Evolutionary conservation across 2,113 vertebrate species (phyloP), one percentile per base, ranked within the genome.

Genomic region (Pelecanoides urinatrix): DNA sequence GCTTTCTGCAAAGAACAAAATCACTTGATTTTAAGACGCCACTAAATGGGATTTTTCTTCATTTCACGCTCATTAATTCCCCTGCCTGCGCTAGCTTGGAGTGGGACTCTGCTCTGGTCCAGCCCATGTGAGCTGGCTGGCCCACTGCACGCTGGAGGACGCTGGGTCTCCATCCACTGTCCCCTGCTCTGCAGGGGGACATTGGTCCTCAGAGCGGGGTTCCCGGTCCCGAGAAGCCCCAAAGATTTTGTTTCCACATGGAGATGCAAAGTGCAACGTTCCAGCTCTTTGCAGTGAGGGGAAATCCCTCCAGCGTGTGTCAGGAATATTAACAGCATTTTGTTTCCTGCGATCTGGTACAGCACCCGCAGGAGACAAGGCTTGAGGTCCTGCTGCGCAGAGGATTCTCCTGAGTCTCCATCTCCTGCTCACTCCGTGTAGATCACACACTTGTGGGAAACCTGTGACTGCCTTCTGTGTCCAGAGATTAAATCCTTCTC

Each of bases 1-100:
- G 93, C 90, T 82, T 44, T 63, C 32, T 1, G 3, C 75, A 58
- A 58, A 79, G 85, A 70, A 42, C 55, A 70, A 30, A 92, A 65
- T 20, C 62, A 13, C 55, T 63, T 30, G 58, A 11, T 68, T 76
- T 86, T n/a, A 50, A 83, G 82, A 65, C 2, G 0, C 11, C 0
- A 0, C 36, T 55, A 70, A 94, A 93, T 76, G 75, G 59, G 75
- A 70, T 94, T 90, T 90, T 61, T 70, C 71, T 88, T 79, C 62
- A 30, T 94, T 83, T 92, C 86, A 38, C 62, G 20, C 71, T 96
- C 90, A 92, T 83, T 92, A 75, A 96, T 83, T 93, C 80, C 53
- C n/a, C 42, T 68, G 56, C 78, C 58, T 21, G 13, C 3, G 45
- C 45, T 53, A 1, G 40, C 30, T 27, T 20, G 1, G 44, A 45